phyloP scores from a whole-genome alignment of 1,140 invertebrate genomes.

The Trichomalopsis sarcophagae region DNA sequence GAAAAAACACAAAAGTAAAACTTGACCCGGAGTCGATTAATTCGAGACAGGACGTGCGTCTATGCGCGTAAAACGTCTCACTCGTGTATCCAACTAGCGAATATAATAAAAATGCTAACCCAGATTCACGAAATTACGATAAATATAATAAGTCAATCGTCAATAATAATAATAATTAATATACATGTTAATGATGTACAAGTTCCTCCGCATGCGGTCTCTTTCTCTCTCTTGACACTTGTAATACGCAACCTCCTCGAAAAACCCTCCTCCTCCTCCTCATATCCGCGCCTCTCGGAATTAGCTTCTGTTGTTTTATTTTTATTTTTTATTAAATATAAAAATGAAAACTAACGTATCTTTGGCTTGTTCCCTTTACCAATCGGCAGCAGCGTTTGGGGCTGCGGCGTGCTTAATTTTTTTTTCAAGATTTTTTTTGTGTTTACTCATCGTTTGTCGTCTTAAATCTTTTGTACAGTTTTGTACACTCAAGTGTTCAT shows the following conservation, averaged over 20 bases:
- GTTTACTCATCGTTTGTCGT: conserved; percentile 54
- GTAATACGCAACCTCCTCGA: not conserved
- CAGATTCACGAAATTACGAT: not conserved
- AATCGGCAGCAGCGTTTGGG: conserved; percentile 67
- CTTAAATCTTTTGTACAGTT: conserved; percentile 67
- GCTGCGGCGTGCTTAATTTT: conserved; percentile 67
- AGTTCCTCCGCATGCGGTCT: not conserved
- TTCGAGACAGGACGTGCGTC: not conserved
- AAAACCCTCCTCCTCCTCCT: not conserved
- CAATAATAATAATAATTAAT: not conserved
- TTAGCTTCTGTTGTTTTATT: conserved; percentile 55
- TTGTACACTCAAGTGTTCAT: conserved; percentile 67
- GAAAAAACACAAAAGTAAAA: not conserved
- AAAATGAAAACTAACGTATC: conserved; percentile 77
- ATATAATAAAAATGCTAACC: conserved; percentile 19
- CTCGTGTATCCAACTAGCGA: not conserved
- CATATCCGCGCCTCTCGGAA: conserved; percentile 45
- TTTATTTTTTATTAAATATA: conserved; percentile 72
- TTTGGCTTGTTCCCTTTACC: conserved; percentile 77
- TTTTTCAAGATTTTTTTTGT: conserved; percentile 54
- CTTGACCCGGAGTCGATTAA: not conserved
- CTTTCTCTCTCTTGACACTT: not conserved
- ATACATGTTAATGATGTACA: conserved; percentile 6
- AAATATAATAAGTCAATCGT: conserved; percentile 19
- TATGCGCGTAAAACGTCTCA: not conserved